phyloP scores from a whole-genome alignment of 2,888 invertebrate species.

The Pseudoips prasinana region DNA sequence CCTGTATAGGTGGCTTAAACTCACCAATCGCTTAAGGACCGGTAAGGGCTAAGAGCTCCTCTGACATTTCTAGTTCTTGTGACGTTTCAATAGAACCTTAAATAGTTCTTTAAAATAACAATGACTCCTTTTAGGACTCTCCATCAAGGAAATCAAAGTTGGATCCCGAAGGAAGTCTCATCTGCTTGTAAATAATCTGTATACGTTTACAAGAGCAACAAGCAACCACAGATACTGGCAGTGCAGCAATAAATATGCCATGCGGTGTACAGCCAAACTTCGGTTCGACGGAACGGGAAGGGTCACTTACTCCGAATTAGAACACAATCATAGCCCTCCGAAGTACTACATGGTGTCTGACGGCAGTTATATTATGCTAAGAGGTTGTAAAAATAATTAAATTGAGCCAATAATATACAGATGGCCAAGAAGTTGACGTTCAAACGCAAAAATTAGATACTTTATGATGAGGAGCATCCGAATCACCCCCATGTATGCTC shows the following conservation, averaged over 20 bases:
- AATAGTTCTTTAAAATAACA: no score
- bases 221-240: constrained; percentile 53
- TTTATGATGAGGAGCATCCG: no score
- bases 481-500: no score
- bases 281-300: constrained; percentile 42
- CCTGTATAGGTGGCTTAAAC: no score
- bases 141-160: constrained; percentile 21
- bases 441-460: no score
- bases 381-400: background rate
- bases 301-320: constrained; percentile 36
- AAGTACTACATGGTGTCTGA: no score
- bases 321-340: constrained; percentile 50
- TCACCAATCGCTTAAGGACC: no score
- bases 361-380: background rate
- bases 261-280: constrained; percentile 48
- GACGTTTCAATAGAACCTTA: no score
- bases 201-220: constrained; percentile 51
- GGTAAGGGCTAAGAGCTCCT: no score
- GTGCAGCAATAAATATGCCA: constrained; percentile 47
- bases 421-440: no score
- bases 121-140: constrained; percentile 3
- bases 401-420: no score
- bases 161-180: constrained; percentile 19
- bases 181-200: constrained; percentile 27
- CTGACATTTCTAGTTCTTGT: no score